Evolutionary conservation across 2,888 invertebrate genomes (phyloP).

Genomic region (Melieria crassipennis): DNA sequence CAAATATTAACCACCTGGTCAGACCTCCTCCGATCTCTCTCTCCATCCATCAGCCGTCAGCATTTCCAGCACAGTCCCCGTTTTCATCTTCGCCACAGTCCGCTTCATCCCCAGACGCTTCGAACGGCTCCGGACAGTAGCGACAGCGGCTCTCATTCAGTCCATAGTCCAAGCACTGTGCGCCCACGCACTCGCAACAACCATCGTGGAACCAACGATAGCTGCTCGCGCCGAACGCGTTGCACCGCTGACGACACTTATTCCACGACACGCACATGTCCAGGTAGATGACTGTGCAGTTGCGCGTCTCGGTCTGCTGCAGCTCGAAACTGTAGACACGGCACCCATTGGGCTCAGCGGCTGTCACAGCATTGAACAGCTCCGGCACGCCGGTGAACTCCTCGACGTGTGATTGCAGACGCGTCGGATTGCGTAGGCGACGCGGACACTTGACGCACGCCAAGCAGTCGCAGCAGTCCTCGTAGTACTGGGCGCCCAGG

Average conservation of each 20-base stretch:
- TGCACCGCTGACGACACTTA: constrained; percentile 84
- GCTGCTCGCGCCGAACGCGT: constrained; percentile 63
- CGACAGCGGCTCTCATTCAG: constrained; percentile 83
- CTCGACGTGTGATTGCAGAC: constrained; percentile 83
- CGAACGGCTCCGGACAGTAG: constrained; percentile 73
- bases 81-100: constrained; percentile 54
- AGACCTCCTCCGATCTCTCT: too few relatives aligned
- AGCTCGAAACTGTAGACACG: constrained; percentile 63
- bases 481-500: constrained; percentile 85
- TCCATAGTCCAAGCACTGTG: constrained; percentile 88
- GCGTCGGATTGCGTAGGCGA: constrained; percentile 56
- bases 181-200: constrained; percentile 92
- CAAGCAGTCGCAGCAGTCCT: constrained; percentile 76
- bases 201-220: constrained; percentile 89
- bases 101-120: constrained; percentile 67
- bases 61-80: constrained; percentile 18
- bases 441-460: constrained; percentile 81
- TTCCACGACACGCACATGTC: constrained; percentile 87
- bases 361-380: constrained; percentile 82
- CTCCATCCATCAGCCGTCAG: neutral
- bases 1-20: too few relatives aligned
- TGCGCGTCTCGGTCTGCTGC: constrained; percentile 68
- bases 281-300: constrained; percentile 93
- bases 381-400: constrained; percentile 83
- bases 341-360: constrained; percentile 75